Conservation (phyloP, 92 coral and sea anemone species). For the Galaxea fascicularis region DNA sequence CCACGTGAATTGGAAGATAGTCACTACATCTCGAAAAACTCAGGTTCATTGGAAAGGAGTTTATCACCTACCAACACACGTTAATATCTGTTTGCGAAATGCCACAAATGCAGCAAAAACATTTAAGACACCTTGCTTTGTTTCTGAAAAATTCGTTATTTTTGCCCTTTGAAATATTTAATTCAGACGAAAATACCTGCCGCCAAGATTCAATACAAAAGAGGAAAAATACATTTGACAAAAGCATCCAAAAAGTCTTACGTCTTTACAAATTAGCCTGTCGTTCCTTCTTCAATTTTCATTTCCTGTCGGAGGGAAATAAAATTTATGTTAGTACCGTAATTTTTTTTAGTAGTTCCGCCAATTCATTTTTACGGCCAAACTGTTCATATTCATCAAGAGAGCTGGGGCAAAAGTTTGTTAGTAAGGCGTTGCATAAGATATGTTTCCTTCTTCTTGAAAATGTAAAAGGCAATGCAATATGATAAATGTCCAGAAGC, state of each 20-base stretch:
- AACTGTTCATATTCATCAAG: background rate
- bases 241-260: conserved; percentile 1
- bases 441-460: background rate
- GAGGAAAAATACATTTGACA: background rate
- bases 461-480: background rate
- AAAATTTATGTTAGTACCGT: background rate
- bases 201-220: background rate
- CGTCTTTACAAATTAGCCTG: conserved; percentile 25
- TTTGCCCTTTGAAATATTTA: background rate
- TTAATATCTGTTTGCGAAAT: background rate
- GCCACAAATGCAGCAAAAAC: background rate
- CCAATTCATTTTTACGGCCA: no score
- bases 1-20: background rate
- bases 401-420: background rate
- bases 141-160: background rate
- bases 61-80: background rate
- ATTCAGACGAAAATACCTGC: background rate
- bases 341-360: background rate
- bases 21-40: background rate
- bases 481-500: background rate
- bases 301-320: conserved; percentile 31
- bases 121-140: background rate
- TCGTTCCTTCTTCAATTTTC: conserved; percentile 17
- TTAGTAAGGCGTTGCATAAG: background rate
- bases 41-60: background rate